Percentiles rank a stretch among this genome's conserved stretches.
phyloP scores from a whole-genome alignment of 2,797 vertebrate species.

The Benthosema pterotum region DNA sequence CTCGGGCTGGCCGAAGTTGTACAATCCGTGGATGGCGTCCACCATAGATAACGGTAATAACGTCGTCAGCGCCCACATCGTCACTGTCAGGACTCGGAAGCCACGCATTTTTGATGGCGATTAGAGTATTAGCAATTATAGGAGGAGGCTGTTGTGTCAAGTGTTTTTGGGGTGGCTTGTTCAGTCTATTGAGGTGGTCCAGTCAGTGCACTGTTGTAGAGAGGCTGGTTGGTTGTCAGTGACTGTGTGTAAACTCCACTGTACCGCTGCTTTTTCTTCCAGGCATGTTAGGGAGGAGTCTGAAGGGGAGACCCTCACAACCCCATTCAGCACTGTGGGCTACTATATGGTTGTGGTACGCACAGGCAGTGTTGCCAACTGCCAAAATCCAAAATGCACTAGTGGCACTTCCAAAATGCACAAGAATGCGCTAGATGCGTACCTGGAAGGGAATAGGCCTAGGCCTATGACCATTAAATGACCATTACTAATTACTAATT shows the following conservation, averaged over 20 bases:
- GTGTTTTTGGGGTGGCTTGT: no score
- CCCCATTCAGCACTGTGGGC: background rate
- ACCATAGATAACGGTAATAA: conserved; percentile 76
- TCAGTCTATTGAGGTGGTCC: conserved; percentile 12
- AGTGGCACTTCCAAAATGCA: no score
- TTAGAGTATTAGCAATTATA: background rate
- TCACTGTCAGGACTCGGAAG: conserved; percentile 65
- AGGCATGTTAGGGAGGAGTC: conserved; percentile 76
- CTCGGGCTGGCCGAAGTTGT: conserved; percentile 89
- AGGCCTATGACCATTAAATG: no score
- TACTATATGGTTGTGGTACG: background rate
- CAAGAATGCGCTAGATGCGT: no score
- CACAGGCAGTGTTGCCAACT: no score
- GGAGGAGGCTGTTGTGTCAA: no score
- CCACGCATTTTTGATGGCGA: conserved; percentile 52
- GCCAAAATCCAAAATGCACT: no score
- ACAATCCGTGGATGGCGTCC: conserved; percentile 85
- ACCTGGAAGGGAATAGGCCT: no score
- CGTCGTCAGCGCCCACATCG: conserved; percentile 60
- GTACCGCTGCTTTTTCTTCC: conserved; percentile 65
- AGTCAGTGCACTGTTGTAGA: conserved; percentile 40
- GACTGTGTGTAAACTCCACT: conserved; percentile 31
- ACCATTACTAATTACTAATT: no score
- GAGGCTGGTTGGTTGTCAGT: conserved; percentile 41
- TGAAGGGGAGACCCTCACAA: background rate